Percentiles rank a stretch among this genome's conserved stretches.
Evolutionary conservation across 2,888 invertebrate genomes (phyloP).

Genomic region (Phyllotreta striolata): DNA sequence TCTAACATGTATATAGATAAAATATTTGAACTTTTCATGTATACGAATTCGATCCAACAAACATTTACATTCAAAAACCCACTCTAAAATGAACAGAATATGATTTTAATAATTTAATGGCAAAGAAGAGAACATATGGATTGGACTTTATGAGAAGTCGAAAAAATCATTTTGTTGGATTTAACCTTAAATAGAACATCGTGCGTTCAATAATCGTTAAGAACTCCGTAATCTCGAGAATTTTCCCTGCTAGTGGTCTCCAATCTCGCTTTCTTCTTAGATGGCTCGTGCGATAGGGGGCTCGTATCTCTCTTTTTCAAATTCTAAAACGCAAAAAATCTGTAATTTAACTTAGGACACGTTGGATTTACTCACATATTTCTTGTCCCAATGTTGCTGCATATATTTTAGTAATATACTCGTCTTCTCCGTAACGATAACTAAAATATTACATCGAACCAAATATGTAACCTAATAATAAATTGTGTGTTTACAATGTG

Average conservation of each 20-base stretch:
- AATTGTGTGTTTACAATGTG: slow-evolving; percentile 6
- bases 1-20: too few relatives aligned
- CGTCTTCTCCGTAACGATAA: slow-evolving; percentile 95
- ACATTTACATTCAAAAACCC: too few relatives aligned
- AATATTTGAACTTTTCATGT: too few relatives aligned
- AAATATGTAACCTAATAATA: slow-evolving; percentile 6
- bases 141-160: too few relatives aligned
- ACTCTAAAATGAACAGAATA: too few relatives aligned
- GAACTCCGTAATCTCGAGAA: slow-evolving; percentile 31
- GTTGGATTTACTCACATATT: slow-evolving; percentile 59
- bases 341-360: not conserved
- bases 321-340: slow-evolving; percentile 12
- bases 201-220: slow-evolving; percentile 37
- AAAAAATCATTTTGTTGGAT: slow-evolving; percentile 1
- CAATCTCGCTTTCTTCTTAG: slow-evolving; percentile 55
- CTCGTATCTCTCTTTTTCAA: slow-evolving; percentile 50
- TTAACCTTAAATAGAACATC: not conserved
- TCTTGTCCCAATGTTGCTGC: slow-evolving; percentile 96
- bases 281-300: slow-evolving; percentile 55
- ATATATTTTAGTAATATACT: slow-evolving; percentile 92
- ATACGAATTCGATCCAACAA: too few relatives aligned
- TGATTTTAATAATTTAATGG: too few relatives aligned
- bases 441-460: slow-evolving; percentile 64
- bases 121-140: too few relatives aligned
- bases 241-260: slow-evolving; percentile 48